A percentile compares a stretch with the other conserved stretches of the same genome.
phyloP scores from a whole-genome alignment of 1,140 invertebrate genomes.

The Pseudobourletiella spinata region DNA sequence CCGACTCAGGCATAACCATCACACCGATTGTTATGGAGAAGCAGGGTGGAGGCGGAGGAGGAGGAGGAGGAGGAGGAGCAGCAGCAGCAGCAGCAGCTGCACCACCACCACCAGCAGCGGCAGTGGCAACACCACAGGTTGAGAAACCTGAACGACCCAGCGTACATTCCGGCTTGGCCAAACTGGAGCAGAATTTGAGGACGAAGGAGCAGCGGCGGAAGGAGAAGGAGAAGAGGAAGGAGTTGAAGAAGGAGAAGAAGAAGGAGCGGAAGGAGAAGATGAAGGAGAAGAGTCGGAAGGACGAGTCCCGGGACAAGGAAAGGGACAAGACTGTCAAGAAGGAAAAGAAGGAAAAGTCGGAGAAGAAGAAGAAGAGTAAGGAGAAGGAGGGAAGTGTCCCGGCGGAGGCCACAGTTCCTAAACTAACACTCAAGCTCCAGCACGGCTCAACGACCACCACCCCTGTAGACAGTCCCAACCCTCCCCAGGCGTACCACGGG shows the following conservation, averaged over 20 bases:
- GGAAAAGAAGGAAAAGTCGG: conserved; percentile 51
- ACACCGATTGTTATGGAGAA: conserved; percentile 34
- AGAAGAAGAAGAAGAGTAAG: conserved; percentile 51
- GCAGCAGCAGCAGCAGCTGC: not conserved
- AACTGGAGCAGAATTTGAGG: conserved; percentile 33
- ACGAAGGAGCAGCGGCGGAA: conserved; percentile 38
- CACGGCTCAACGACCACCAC: conserved; percentile 39
- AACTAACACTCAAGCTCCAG: conserved; percentile 67
- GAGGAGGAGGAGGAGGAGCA: no score
- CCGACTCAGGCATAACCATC: conserved; percentile 34
- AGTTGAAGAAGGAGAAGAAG: conserved; percentile 45
- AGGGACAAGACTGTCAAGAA: conserved; percentile 49
- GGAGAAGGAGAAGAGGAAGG: conserved; percentile 48
- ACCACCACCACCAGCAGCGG: no score
- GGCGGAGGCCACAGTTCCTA: conserved; percentile 50
- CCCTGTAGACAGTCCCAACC: conserved; percentile 33
- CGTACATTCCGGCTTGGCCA: conserved; percentile 14
- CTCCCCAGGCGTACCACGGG: conserved; percentile 13
- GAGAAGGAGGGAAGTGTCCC: conserved; percentile 44
- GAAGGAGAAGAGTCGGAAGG: conserved; percentile 48
- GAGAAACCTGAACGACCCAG: conserved; percentile 1
- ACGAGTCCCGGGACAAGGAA: conserved; percentile 48
- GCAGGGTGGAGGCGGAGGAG: no score
- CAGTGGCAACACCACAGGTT: not conserved
- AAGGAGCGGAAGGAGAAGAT: conserved; percentile 42